phyloP scores from a whole-genome alignment of 1,140 invertebrate species.

The Cydia pomonella region DNA sequence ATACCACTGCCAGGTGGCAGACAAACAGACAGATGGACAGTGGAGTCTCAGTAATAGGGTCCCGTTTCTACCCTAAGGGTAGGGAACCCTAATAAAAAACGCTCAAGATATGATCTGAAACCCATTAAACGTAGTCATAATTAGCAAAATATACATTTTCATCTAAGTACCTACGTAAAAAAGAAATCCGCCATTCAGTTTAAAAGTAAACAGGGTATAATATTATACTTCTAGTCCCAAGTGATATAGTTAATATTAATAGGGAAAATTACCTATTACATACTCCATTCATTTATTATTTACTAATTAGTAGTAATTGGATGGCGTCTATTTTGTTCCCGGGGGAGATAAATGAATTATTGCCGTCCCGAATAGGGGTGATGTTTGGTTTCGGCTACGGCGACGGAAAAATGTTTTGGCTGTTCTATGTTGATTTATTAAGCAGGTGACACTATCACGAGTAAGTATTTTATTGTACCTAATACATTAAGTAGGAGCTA shows the following conservation, averaged over 20 bases:
- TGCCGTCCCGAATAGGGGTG: not conserved
- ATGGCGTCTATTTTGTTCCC: conserved; percentile 10
- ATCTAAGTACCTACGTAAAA: too few relatives aligned
- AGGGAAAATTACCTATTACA: conserved; percentile 5
- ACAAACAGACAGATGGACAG: too few relatives aligned
- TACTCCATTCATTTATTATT: conserved; percentile 32
- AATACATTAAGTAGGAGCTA: too few relatives aligned
- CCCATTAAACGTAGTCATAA: too few relatives aligned
- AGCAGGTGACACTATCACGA: not conserved
- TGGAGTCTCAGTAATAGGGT: too few relatives aligned
- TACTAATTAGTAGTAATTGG: conserved; percentile 25
- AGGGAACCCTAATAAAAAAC: too few relatives aligned
- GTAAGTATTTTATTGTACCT: not conserved
- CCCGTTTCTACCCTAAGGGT: too few relatives aligned
- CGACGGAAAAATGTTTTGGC: not conserved
- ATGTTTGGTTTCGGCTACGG: not conserved
- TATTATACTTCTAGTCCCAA: not conserved
- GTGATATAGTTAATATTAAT: conserved; percentile 14
- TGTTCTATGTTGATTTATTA: not conserved
- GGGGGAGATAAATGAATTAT: conserved; percentile 19
- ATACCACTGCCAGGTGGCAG: too few relatives aligned
- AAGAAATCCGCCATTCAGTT: too few relatives aligned
- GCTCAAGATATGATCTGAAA: too few relatives aligned
- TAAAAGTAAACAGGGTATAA: not conserved
- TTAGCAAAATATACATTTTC: too few relatives aligned